These are phyloP conservation scores for Drosophila kurseongensis DNA, from an alignment of 1,140 invertebrate genomes.

Conservation along the genomic window DNA sequence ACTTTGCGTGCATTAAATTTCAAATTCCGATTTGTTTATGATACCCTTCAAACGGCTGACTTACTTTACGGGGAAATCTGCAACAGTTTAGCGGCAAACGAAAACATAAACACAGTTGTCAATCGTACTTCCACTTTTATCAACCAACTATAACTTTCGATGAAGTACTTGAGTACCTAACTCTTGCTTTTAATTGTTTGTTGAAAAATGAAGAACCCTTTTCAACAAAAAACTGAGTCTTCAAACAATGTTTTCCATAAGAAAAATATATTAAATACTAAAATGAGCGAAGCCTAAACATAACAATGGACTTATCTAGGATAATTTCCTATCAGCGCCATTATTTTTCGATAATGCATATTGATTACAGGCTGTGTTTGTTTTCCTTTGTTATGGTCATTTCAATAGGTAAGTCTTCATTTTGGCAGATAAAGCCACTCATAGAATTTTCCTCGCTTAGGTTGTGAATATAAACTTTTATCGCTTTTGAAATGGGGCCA, in stretches of 20 bases:
- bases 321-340: constrained; percentile 22
- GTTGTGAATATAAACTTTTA: neutral
- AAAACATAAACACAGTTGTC: constrained; percentile 24
- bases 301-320: constrained; percentile 15
- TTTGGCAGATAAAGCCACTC: constrained; percentile 15
- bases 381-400: constrained; percentile 25
- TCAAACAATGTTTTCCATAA: neutral
- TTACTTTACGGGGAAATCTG: constrained; percentile 23
- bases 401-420: constrained; percentile 20
- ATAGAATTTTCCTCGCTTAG: constrained; percentile 10
- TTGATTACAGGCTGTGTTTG: constrained; percentile 24
- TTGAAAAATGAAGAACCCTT: no score
- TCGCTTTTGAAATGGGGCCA: constrained; percentile 1
- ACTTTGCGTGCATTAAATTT: constrained; percentile 71
- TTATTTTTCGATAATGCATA: constrained; percentile 26
- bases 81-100: neutral
- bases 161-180: no score
- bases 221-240: no score
- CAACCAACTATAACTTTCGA: neutral
- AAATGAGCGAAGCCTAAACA: constrained; percentile 3
- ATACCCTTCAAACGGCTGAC: constrained; percentile 41
- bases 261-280: constrained; percentile 7
- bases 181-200: no score
- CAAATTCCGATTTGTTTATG: constrained; percentile 46
- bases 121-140: constrained; percentile 4